Percentiles rank a stretch among this genome's conserved stretches.
Evolutionary conservation across 2,113 vertebrate genomes (phyloP).

Genomic region (Myotis brandtii): DNA sequence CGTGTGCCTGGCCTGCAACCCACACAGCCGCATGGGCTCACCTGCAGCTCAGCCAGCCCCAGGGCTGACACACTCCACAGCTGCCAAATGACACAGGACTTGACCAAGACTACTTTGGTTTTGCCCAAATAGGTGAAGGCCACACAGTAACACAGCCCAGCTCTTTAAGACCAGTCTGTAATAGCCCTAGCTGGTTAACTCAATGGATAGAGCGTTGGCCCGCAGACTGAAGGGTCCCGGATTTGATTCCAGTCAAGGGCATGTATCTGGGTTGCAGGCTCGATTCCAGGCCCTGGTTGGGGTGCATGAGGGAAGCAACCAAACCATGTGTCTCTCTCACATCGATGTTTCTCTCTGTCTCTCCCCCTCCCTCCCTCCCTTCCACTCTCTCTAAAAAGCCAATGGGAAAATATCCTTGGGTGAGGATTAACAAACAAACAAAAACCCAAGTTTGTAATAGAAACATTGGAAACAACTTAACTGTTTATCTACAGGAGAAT

Average conservation of each 20-base stretch:
- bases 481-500: background rate
- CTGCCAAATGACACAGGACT: slow-evolving; percentile 34
- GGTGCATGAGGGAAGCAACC: too few species aligned
- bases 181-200: background rate
- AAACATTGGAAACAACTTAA: background rate
- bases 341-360: too few species aligned
- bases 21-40: slow-evolving; percentile 67
- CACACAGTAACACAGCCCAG: background rate
- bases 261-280: too few species aligned
- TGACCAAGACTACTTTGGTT: background rate
- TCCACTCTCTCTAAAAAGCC: too few species aligned
- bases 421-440: too few species aligned
- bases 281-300: too few species aligned
- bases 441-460: background rate
- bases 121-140: background rate
- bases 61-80: slow-evolving; percentile 25
- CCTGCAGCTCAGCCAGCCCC: slow-evolving; percentile 75
- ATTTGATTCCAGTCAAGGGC: too few species aligned
- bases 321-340: too few species aligned
- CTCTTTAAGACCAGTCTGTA: slow-evolving; percentile 11
- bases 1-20: slow-evolving; percentile 79
- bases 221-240: too few species aligned
- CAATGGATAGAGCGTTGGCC: too few species aligned
- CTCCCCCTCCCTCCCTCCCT: too few species aligned
- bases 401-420: too few species aligned